Evolutionary conservation across 2,888 invertebrate species (phyloP).

Genomic region (Eudasyphora cyanicolor): DNA sequence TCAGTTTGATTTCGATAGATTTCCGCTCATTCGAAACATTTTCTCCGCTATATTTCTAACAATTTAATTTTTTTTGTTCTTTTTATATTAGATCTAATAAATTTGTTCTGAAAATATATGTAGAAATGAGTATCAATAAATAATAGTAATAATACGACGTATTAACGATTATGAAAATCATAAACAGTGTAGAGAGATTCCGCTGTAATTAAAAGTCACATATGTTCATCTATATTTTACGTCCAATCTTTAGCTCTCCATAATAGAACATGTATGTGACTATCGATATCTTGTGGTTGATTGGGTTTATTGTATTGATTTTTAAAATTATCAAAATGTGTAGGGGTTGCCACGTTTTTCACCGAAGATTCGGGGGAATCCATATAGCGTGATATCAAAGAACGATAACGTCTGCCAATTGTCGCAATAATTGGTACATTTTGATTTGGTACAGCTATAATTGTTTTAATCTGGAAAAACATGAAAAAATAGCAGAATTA

Average conservation of each 20-base stretch:
- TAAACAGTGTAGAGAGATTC: background rate
- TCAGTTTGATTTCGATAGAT: background rate
- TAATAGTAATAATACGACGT: background rate
- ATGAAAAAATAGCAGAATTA: conserved; percentile 45
- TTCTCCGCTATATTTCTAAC: background rate
- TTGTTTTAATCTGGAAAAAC: conserved; percentile 82
- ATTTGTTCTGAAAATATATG: conserved; percentile 19
- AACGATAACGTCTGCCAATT: conserved; percentile 92
- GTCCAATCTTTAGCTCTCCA: conserved; percentile 79
- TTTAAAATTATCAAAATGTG: conserved; percentile 70
- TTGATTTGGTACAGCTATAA: conserved; percentile 82
- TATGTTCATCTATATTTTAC: conserved; percentile 60
- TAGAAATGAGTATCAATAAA: conserved; percentile 29
- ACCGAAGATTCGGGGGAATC: conserved; percentile 78
- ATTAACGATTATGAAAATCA: background rate
- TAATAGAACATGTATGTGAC: conserved; percentile 77
- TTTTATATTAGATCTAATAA: background rate
- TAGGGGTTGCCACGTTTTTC: conserved; percentile 68
- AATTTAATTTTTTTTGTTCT: background rate
- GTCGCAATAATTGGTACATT: conserved; percentile 84
- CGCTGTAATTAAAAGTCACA: background rate
- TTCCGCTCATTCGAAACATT: background rate
- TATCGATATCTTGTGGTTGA: conserved; percentile 75
- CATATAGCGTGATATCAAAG: conserved; percentile 85
- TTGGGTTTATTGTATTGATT: conserved; percentile 67